Conservation (phyloP, 2,888 invertebrate genomes). For the Punctoribates punctum region DNA sequence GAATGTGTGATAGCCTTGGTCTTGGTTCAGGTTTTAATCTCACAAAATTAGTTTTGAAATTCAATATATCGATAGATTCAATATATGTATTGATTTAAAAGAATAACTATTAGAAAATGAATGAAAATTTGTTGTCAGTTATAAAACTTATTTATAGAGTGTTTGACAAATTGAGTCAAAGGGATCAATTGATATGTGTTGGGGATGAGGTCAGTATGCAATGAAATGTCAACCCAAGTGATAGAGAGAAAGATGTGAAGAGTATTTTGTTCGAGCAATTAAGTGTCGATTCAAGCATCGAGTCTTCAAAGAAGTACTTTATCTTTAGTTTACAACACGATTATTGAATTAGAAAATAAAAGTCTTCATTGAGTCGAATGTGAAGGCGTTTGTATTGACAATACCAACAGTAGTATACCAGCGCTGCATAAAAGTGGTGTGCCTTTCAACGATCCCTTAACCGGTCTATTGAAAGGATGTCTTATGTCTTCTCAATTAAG, state of each 20-base stretch:
- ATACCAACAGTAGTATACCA: neutral
- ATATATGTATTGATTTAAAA: too few relatives aligned
- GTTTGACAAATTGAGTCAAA: too few relatives aligned
- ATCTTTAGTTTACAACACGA: constrained; percentile 10
- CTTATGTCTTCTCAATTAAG: constrained; percentile 22
- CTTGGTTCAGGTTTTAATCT: too few relatives aligned
- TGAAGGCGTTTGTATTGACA: constrained; percentile 11
- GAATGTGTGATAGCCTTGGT: too few relatives aligned
- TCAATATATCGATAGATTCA: too few relatives aligned
- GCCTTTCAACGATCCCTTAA: constrained; percentile 25
- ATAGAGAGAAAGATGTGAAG: neutral
- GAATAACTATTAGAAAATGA: too few relatives aligned
- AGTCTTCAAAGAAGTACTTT: constrained; percentile 23
- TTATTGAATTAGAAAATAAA: constrained; percentile 32
- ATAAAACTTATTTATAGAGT: too few relatives aligned
- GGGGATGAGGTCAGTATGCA: neutral
- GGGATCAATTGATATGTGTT: neutral
- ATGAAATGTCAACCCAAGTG: neutral
- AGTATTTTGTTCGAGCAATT: constrained; percentile 12
- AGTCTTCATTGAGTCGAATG: constrained; percentile 3
- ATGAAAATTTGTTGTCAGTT: too few relatives aligned
- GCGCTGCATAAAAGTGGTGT: neutral
- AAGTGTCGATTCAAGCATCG: neutral
- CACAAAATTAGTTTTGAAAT: too few relatives aligned
- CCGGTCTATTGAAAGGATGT: constrained; percentile 23